Evolutionary conservation across 1,140 invertebrate species (phyloP).

Genomic region (Trachelipus rathkii): DNA sequence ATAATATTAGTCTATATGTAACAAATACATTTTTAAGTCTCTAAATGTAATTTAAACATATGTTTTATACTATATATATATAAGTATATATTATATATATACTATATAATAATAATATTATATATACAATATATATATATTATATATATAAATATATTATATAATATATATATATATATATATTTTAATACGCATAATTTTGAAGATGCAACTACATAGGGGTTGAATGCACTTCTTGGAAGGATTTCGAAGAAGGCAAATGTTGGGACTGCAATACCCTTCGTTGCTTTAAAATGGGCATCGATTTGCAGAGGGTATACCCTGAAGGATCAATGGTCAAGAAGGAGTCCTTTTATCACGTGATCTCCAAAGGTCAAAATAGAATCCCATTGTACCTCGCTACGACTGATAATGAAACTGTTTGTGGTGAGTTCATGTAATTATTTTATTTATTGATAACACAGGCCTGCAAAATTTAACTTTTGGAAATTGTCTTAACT

Average conservation of each 20-base stretch:
- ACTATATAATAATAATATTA: no score
- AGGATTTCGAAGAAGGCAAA: not conserved
- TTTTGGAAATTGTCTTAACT: no score
- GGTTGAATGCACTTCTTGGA: not conserved
- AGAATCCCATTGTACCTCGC: not conserved
- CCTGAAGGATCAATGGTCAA: not conserved
- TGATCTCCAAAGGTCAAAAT: not conserved
- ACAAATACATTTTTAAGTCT: no score
- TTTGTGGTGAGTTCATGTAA: not conserved
- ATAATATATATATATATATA: no score
- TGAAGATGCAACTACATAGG: not conserved
- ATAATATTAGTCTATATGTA: no score
- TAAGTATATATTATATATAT: no score
- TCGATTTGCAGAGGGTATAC: not conserved
- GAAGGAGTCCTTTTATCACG: not conserved
- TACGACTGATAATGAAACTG: not conserved
- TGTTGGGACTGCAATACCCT: not conserved
- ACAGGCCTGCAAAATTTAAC: no score
- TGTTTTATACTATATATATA: no score
- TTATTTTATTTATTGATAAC: no score
- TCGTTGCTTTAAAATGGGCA: not conserved
- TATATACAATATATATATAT: no score
- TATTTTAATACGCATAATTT: constrained; percentile 58
- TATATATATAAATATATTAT: no score
- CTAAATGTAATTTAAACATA: no score